Base-by-base conservation (phyloP, 2,113 vertebrate genomes). In the Tragelaphus buxtoni region DNA sequence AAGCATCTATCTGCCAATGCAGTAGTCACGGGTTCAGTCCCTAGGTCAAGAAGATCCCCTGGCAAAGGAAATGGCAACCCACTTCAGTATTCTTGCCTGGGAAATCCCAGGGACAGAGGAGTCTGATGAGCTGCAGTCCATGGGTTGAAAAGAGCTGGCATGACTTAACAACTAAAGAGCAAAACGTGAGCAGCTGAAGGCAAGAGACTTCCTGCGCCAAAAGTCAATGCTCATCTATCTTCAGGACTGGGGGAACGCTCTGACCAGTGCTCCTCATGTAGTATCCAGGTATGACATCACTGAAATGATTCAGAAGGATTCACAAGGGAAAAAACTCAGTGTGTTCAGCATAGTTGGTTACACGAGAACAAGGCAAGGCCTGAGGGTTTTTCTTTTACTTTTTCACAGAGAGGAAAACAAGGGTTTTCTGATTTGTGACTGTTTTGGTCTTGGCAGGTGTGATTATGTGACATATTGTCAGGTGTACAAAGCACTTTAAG, bases 101-200 rank as follows among this genome's bases (percentile, higher is more conserved):
- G 69, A 72, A 72, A 42, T 24, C 20, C 35, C 10, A 72, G n/a
- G 20, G 35, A 72, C 35, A 72, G n/a, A 24, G 35, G 69, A 24
- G 20, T 22, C 69, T 42, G 35, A 5, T 72, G 69, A 35, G 35
- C 35, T 74, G 12, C 20, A 42, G 39, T 42, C 69, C 69, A 26
- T 7, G 5, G 22, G 11, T 14, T 26, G 39, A 74, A 74, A 42
- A 74, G 3, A 42, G 35, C 69, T 42, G 69, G 22, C 20, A 14
- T 42, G 39, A 42, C 11, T 39, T 26, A 74, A 42, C 5, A 74
- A 42, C 39, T 42, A 74, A 74, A 42, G 5, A 13, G 42, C 39
- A 74, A 72, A 39, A 42, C 0, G 0, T 42, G 61, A 53, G 18
- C 3, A 9, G 3, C 5, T 17, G 7, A 12, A 65, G 5, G 39